Conservation (phyloP, 2,888 invertebrate species). For the Onchidella celtica region DNA sequence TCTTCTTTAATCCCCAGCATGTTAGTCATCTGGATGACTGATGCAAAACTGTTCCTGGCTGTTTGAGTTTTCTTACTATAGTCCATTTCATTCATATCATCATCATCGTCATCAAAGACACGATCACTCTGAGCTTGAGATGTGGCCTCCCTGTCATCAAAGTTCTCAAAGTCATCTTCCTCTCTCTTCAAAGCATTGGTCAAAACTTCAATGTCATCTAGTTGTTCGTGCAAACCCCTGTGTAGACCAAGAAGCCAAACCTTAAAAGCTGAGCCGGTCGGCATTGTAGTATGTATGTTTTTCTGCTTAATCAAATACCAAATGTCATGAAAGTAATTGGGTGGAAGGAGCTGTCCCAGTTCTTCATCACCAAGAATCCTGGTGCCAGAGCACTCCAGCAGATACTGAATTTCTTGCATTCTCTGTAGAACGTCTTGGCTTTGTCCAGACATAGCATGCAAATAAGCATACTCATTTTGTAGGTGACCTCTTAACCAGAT, state of each 20-base stretch:
- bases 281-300: not conserved
- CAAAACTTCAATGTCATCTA: constrained; percentile 33
- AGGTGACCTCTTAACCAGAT: not conserved
- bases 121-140: constrained; percentile 40
- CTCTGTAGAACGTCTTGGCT: not conserved
- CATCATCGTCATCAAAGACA: constrained; percentile 37
- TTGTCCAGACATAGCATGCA: not conserved
- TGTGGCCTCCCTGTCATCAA: constrained; percentile 35
- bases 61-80: not conserved
- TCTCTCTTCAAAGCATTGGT: not conserved
- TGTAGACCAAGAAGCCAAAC: constrained; percentile 32
- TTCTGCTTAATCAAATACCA: not conserved
- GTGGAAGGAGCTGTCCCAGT: not conserved
- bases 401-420: not conserved
- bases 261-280: not conserved
- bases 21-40: constrained; percentile 14
- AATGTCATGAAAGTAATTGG: not conserved
- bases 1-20: not conserved
- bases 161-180: not conserved
- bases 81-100: constrained; percentile 25
- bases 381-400: not conserved
- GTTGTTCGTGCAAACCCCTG: constrained; percentile 3
- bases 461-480: not conserved
- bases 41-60: not conserved
- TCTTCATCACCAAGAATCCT: not conserved